phyloP scores from a whole-genome alignment of 2,888 invertebrate species.

The Nomada fabriciana region DNA sequence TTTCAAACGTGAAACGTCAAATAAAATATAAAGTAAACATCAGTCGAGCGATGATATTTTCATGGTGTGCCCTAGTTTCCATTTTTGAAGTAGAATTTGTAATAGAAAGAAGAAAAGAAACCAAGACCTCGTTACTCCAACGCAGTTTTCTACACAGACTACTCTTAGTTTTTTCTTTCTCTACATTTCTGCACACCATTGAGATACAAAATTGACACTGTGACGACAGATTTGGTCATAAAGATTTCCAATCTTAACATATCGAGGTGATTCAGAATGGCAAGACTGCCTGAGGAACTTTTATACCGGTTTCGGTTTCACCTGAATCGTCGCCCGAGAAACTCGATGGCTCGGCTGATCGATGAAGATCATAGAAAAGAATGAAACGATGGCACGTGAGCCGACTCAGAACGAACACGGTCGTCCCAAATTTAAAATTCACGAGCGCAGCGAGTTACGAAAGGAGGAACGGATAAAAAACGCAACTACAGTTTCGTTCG shows the following conservation, averaged over 20 bases:
- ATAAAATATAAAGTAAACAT: no score
- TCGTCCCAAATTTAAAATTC: not conserved
- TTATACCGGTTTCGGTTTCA: slow-evolving; percentile 67
- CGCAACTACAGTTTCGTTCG: not conserved
- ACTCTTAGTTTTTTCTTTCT: no score
- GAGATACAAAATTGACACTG: not conserved
- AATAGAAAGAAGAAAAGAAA: no score
- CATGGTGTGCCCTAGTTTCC: no score
- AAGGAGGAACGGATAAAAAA: not conserved
- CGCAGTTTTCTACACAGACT: no score
- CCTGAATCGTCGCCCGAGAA: slow-evolving; percentile 48
- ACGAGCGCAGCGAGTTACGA: no score
- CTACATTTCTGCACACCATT: not conserved
- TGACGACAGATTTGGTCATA: not conserved
- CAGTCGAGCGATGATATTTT: no score
- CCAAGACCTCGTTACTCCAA: no score
- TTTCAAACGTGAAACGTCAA: no score
- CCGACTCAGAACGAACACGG: not conserved
- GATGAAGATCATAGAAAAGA: slow-evolving; percentile 4
- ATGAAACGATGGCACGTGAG: slow-evolving; percentile 12
- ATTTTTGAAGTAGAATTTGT: no score
- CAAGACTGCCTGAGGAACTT: slow-evolving; percentile 45
- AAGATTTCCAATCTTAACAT: slow-evolving; percentile 42
- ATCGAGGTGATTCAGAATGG: slow-evolving; percentile 52
- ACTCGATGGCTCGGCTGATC: slow-evolving; percentile 46